Conservation (phyloP, 64 coral and sea anemone genomes). For the Montipora cactus region DNA sequence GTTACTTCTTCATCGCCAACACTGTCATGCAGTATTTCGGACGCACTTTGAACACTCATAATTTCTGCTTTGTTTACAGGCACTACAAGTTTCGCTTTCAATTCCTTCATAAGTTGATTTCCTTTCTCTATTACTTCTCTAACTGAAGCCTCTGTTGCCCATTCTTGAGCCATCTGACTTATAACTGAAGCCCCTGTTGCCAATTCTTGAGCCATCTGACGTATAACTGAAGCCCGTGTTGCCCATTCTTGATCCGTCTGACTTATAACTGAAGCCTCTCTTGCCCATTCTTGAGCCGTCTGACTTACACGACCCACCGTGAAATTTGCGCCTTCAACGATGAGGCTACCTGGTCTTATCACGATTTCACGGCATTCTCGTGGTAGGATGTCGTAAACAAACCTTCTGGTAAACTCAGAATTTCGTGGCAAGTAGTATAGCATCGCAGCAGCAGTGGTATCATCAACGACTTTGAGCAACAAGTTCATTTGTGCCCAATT, state of each 20-base stretch:
- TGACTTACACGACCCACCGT: not conserved
- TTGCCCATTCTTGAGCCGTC: not conserved
- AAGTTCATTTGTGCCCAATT: constrained; percentile 6
- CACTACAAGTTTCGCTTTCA: not conserved
- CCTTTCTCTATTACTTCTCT: constrained; percentile 3
- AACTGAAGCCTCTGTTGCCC: not conserved
- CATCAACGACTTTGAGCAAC: not conserved
- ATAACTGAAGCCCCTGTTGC: no score
- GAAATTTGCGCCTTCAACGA: not conserved
- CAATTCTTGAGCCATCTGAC: no score
- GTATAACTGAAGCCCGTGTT: no score
- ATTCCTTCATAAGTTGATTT: not conserved
- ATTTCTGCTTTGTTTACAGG: not conserved
- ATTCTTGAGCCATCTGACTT: no score
- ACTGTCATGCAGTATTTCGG: constrained; percentile 36
- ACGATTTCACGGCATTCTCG: not conserved
- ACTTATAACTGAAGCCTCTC: no score
- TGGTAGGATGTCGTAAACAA: not conserved
- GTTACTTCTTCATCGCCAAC: not conserved
- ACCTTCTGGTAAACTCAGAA: not conserved
- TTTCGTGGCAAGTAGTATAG: not conserved
- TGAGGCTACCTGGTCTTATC: no score
- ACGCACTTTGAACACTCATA: constrained; percentile 45
- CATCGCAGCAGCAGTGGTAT: not conserved
- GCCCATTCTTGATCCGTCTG: no score